Percentiles rank a stretch among this genome's conserved stretches.
Conservation (phyloP, 2,888 invertebrate species). For the Timandra comae region DNA sequence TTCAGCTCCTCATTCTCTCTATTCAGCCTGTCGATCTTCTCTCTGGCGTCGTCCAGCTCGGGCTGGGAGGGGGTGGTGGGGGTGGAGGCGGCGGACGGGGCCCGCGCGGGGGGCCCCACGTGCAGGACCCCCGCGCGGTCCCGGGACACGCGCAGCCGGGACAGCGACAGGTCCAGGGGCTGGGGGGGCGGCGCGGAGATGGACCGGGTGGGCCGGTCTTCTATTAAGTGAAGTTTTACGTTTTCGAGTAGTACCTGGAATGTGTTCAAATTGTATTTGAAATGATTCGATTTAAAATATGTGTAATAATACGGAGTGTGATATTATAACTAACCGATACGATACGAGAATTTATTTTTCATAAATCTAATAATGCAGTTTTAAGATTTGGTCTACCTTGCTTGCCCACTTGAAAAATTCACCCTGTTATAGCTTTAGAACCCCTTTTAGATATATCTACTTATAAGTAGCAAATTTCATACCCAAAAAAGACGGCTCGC, state of each 20-base stretch:
- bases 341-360: too few species aligned
- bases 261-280: too few species aligned
- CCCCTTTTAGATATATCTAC: too few species aligned
- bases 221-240: constrained; percentile 84
- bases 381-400: too few species aligned
- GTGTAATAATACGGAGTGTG: too few species aligned
- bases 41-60: constrained; percentile 63
- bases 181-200: constrained; percentile 87
- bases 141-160: constrained; percentile 82
- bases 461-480: too few species aligned
- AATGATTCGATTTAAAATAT: too few species aligned
- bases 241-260: constrained; percentile 86
- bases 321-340: too few species aligned
- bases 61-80: constrained; percentile 50
- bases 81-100: constrained; percentile 39
- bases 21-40: constrained; percentile 50
- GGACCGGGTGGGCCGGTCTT: constrained; percentile 89
- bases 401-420: too few species aligned
- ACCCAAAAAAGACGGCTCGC: too few species aligned
- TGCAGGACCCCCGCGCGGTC: constrained; percentile 85
- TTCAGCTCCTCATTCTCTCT: constrained; percentile 72
- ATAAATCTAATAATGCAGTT: too few species aligned
- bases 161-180: constrained; percentile 85
- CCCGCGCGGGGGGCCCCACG: constrained; percentile 77
- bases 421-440: too few species aligned